A percentile compares a stretch with the other conserved stretches of the same genome.
Evolutionary conservation across 2,888 invertebrate genomes (phyloP).

Genomic region (Philaethria dido): DNA sequence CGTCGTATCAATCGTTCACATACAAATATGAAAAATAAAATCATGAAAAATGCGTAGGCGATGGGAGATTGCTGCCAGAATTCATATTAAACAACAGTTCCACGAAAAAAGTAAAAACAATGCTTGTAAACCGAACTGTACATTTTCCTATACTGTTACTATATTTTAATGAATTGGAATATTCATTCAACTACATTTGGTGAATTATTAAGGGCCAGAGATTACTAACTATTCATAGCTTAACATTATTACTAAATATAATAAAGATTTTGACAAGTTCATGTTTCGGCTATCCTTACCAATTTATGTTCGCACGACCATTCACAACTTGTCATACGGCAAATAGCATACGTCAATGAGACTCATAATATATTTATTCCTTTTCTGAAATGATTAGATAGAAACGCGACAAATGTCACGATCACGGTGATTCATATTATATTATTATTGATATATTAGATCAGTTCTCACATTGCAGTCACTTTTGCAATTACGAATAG

Average conservation of each 20-base stretch:
- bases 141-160: slow-evolving; percentile 19
- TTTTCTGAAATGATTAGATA: slow-evolving; percentile 32
- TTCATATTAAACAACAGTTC: slow-evolving; percentile 30
- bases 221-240: no score
- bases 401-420: slow-evolving; percentile 31
- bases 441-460: not conserved
- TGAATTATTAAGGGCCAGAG: not conserved
- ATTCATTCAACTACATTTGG: not conserved
- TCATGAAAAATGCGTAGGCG: slow-evolving; percentile 24
- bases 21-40: slow-evolving; percentile 9
- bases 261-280: no score
- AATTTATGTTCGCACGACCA: not conserved
- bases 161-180: not conserved
- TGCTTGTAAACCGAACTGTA: not conserved
- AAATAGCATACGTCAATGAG: slow-evolving; percentile 2
- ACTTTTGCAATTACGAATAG: not conserved
- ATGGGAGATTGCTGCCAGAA: slow-evolving; percentile 32
- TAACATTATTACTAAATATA: no score
- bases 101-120: slow-evolving; percentile 24
- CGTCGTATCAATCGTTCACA: not conserved
- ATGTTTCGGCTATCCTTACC: not conserved
- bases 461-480: not conserved
- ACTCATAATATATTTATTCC: not conserved
- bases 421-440: slow-evolving; percentile 29
- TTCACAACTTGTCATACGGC: not conserved